Percentiles rank a stretch among this genome's conserved stretches.
These are phyloP conservation scores for Phymanthus crucifer DNA, from an alignment of 92 coral and sea anemone species.

Conservation along the genomic window DNA sequence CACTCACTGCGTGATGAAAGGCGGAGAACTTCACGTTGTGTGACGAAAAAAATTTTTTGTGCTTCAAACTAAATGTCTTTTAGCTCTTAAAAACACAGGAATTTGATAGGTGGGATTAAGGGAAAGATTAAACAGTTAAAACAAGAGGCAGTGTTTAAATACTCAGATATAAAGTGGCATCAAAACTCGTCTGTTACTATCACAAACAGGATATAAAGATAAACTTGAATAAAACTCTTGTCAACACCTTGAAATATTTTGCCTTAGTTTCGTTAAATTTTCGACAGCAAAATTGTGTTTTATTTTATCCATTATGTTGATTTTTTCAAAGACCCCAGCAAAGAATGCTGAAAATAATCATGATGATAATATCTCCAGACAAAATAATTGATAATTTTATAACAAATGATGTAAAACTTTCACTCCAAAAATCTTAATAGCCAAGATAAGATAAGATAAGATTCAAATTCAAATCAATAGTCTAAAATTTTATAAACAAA, in stretches of 20 bases:
- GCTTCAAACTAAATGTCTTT: background rate
- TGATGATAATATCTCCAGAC: background rate
- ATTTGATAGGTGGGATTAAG: slow-evolving; percentile 3
- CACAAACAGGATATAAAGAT: background rate
- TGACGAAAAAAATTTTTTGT: background rate
- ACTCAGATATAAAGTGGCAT: background rate
- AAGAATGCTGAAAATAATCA: background rate
- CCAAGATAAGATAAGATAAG: background rate
- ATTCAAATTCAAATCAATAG: background rate
- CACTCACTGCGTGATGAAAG: slow-evolving; percentile 29
- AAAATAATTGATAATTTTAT: background rate
- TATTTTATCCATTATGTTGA: background rate
- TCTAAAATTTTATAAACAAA: background rate
- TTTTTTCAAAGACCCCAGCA: background rate
- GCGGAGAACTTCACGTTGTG: slow-evolving; percentile 16
- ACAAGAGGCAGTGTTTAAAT: background rate
- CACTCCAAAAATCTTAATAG: background rate
- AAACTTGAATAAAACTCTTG: background rate
- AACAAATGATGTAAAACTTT: background rate
- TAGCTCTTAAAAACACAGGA: slow-evolving; percentile 8
- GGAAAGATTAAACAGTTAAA: slow-evolving; percentile 11
- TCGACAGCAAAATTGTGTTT: background rate
- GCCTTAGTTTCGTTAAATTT: background rate
- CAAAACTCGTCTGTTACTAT: background rate
- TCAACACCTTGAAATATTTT: background rate